These are phyloP conservation scores for Brachymystax lenok DNA, from an alignment of 2,797 vertebrate genomes.

Conservation along the genomic window DNA sequence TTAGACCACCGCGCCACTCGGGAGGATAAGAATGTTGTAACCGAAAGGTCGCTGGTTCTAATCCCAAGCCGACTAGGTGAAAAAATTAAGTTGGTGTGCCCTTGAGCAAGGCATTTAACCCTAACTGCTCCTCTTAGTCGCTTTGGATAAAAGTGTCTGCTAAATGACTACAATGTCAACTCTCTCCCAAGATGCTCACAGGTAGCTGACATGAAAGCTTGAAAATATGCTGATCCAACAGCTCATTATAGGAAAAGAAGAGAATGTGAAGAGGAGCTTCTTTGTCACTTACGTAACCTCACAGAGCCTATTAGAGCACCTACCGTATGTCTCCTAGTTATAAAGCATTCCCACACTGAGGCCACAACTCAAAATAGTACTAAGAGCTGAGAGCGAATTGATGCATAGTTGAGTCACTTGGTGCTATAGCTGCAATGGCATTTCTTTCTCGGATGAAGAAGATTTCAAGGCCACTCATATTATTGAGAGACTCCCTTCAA, in stretches of 20 bases:
- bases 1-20: no score
- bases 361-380: constrained; percentile 60
- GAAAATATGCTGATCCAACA: constrained; percentile 13
- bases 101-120: no score
- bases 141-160: no score
- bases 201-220: neutral
- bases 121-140: no score
- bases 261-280: neutral
- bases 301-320: neutral
- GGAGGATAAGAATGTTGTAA: no score
- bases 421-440: constrained; percentile 3
- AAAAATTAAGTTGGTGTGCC: no score
- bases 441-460: constrained; percentile 33
- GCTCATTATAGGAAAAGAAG: constrained; percentile 18
- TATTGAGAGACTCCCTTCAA: constrained; percentile 1
- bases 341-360: constrained; percentile 55
- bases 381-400: constrained; percentile 46
- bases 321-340: constrained; percentile 38
- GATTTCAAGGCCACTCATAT: constrained; percentile 23
- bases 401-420: constrained; percentile 69
- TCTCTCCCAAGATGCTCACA: neutral
- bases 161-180: neutral
- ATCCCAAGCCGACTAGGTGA: no score
- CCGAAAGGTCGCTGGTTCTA: no score
- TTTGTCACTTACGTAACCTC: neutral